Evolutionary conservation across 2,888 invertebrate species (phyloP).

Genomic region (Lomographa bimaculata): DNA sequence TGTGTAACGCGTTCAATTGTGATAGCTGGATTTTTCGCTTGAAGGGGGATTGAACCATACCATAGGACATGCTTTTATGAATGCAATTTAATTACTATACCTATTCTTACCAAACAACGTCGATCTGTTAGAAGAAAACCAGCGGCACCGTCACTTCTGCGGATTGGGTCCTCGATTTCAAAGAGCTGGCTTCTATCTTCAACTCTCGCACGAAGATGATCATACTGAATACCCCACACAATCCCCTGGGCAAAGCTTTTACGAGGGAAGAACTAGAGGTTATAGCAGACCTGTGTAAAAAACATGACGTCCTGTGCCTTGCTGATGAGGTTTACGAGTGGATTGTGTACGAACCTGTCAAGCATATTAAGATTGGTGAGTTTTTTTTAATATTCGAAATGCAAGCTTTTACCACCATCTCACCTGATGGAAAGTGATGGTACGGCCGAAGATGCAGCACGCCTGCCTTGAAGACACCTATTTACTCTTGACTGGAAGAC

Average conservation of each 20-base stretch:
- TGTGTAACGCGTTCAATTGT: too few species aligned
- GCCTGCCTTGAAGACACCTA: too few species aligned
- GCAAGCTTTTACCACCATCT: too few species aligned
- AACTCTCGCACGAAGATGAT: slow-evolving; percentile 96
- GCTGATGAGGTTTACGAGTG: slow-evolving; percentile 99
- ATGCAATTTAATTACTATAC: too few species aligned
- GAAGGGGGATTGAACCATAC: too few species aligned
- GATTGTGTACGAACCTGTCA: slow-evolving; percentile 92
- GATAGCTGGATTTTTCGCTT: too few species aligned
- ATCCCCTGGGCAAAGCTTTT: slow-evolving; percentile 97
- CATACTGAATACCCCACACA: slow-evolving; percentile 98
- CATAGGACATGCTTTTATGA: too few species aligned
- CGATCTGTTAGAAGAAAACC: slow-evolving; percentile 65
- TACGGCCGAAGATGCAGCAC: too few species aligned
- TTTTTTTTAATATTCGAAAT: too few species aligned
- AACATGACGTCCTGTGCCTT: slow-evolving; percentile 95
- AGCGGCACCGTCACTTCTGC: slow-evolving; percentile 85
- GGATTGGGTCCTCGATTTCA: slow-evolving; percentile 95
- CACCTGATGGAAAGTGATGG: too few species aligned
- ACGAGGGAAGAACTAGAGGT: slow-evolving; percentile 86
- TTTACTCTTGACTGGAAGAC: too few species aligned
- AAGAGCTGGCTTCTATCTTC: slow-evolving; percentile 91
- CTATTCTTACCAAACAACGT: too few species aligned
- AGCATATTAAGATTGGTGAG: slow-evolving; percentile 95
- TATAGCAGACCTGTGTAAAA: slow-evolving; percentile 95